A percentile compares a stretch with the other conserved stretches of the same genome.
phyloP scores from a whole-genome alignment of 2,797 vertebrate genomes.

The Anableps anableps region DNA sequence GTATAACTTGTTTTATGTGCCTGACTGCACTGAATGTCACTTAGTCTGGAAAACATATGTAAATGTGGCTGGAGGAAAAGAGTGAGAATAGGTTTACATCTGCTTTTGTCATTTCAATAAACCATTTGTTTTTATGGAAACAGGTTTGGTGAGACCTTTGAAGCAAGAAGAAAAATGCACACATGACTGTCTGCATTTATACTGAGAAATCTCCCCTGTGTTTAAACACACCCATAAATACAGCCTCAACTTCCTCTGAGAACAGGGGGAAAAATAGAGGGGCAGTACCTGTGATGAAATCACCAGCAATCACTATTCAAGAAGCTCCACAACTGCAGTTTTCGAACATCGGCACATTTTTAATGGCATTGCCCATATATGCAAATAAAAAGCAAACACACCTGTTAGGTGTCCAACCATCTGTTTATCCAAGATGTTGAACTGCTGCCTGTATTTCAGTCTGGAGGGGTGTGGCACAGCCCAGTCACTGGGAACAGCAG shows the following conservation, averaged over 20 bases:
- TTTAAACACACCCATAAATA: conserved; percentile 54
- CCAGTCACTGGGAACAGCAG: conserved; percentile 87
- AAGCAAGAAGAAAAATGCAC: conserved; percentile 22
- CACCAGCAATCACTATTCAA: neutral
- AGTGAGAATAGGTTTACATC: neutral
- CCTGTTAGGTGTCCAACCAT: conserved; percentile 96
- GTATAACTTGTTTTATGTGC: conserved; percentile 10
- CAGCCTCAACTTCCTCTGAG: conserved; percentile 25
- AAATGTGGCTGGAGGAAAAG: conserved; percentile 1
- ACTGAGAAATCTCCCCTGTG: conserved; percentile 38
- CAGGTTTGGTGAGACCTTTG: conserved; percentile 50
- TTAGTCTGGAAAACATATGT: conserved; percentile 4
- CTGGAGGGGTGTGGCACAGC: conserved; percentile 93
- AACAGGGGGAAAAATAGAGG: conserved; percentile 11
- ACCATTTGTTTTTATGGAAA: conserved; percentile 46
- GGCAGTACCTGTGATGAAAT: conserved; percentile 33
- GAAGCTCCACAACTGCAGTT: neutral
- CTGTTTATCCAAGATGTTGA: conserved; percentile 94
- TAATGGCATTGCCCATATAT: neutral
- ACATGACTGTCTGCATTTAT: conserved; percentile 16
- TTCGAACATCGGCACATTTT: conserved; percentile 38
- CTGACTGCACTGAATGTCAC: conserved; percentile 6
- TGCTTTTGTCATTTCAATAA: conserved; percentile 10
- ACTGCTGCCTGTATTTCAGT: conserved; percentile 96
- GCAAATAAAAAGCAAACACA: conserved; percentile 59